These are phyloP conservation scores for Lacerta viridis DNA, from an alignment of 2,797 vertebrate genomes.

Conservation along the genomic window DNA sequence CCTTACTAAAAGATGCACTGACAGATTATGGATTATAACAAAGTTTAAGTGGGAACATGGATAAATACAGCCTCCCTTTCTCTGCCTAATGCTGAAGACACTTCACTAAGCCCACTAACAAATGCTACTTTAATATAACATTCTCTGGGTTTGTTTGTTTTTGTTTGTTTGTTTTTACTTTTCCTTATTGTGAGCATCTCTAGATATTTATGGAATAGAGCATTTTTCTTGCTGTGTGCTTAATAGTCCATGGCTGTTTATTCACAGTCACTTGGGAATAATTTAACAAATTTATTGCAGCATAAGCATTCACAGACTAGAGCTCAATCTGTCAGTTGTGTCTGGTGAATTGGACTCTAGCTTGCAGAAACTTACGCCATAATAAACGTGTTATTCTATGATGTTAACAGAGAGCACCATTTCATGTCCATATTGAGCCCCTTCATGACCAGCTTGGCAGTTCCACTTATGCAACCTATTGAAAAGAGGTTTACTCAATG, in stretches of 20 bases:
- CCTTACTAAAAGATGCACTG: constrained; percentile 39
- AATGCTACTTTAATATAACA: not conserved
- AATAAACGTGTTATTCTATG: too few species aligned
- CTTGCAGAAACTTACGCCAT: too few species aligned
- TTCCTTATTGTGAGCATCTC: not conserved
- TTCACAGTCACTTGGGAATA: not conserved
- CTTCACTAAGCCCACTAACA: not conserved
- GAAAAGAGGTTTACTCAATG: not conserved
- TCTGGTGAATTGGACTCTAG: too few species aligned
- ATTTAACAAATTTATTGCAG: not conserved
- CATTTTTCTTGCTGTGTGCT: not conserved
- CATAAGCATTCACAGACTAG: not conserved
- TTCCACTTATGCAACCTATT: too few species aligned
- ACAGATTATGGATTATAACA: constrained; percentile 33
- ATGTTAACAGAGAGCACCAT: too few species aligned
- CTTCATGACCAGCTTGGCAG: too few species aligned
- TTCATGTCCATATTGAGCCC: too few species aligned
- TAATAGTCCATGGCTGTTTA: not conserved
- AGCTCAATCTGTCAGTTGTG: too few species aligned
- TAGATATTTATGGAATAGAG: not conserved
- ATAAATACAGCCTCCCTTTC: not conserved
- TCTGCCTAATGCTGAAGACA: not conserved
- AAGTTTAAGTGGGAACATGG: constrained; percentile 52
- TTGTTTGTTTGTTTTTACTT: not conserved
- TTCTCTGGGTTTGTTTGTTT: too few species aligned